Evolutionary conservation across 2,888 invertebrate species (phyloP), one percentile per base, ranked within the genome.

Genomic region (Maniola hyperantus): DNA sequence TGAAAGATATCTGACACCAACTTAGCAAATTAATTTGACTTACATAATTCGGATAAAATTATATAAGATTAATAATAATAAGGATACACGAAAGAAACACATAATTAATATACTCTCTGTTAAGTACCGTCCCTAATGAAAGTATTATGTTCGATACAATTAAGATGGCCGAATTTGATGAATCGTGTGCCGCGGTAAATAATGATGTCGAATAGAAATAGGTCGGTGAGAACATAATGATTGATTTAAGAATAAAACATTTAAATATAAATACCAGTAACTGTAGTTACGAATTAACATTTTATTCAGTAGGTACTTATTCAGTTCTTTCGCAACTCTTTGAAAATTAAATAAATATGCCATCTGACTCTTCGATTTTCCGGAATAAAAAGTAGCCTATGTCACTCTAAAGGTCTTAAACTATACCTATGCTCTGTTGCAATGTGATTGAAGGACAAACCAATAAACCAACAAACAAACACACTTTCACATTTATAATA

Each of bases 41-140:
- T 46, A 46, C 18, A 39, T 39, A 11, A 20, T 39, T 42, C 42
- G 42, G 2, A 57, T 15, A 2, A 42, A 57, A 20, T 39, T 57
- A 55, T n/a, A 57, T 20, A 57, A 57, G 20, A 51, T 51, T 6
- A 51, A 51, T 33, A 51, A 51, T 39, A 39, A 11, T 53, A n/a
- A n/a, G 5, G 51, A 15, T 36, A 15, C 39, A 36, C 6, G 6
- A 57, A 15, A 54, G 15, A 34, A 34, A 54, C 1, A 8, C n/a
- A n/a, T n/a, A 53, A 54, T 39, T 11, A 42, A 18, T 42, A 57
- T 2, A 18, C 33, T 51, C 6, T 33, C 8, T 39, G 11, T 11
- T 55, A 26, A 26, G 26, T 26, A 18, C 18, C 36, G 1, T 36
- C 18, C 5, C 18, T 55, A 39, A 55, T 36, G 55, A 55, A 36